Conservation (phyloP, 2,113 vertebrate species). For the Columbina picui region DNA sequence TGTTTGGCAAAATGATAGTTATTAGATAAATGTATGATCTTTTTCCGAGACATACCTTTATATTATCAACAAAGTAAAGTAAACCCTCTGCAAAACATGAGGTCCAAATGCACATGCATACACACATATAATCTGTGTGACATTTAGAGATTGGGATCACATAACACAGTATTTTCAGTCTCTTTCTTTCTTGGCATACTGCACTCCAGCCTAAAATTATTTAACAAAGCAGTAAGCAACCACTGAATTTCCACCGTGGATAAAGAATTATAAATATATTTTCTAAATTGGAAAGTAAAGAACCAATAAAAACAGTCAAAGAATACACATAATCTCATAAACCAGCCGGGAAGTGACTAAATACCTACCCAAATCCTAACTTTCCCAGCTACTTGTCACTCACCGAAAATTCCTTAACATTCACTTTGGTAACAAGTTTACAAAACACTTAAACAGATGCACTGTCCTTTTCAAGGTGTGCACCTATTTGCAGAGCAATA, state of each 20-base stretch:
- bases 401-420: slow-evolving; percentile 31
- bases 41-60: slow-evolving; percentile 43
- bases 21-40: slow-evolving; percentile 49
- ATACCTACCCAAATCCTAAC: slow-evolving; percentile 18
- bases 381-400: slow-evolving; percentile 23
- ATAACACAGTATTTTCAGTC: slow-evolving; percentile 32
- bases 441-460: neutral
- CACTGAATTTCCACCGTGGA: neutral
- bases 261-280: neutral
- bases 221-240: neutral
- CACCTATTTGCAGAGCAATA: neutral
- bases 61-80: slow-evolving; percentile 65
- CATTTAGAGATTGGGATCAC: slow-evolving; percentile 26
- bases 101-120: neutral
- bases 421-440: slow-evolving; percentile 43
- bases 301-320: neutral
- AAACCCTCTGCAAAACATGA: slow-evolving; percentile 47
- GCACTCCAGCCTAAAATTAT: neutral
- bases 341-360: neutral
- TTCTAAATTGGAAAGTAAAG: slow-evolving; percentile 16
- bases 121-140: neutral
- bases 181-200: neutral
- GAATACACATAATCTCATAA: neutral
- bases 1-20: slow-evolving; percentile 52
- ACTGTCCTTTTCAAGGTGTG: neutral